A percentile compares a stretch with the other conserved stretches of the same genome.
Evolutionary conservation across 1,140 invertebrate genomes (phyloP).

Genomic region (Hermetia illucens): DNA sequence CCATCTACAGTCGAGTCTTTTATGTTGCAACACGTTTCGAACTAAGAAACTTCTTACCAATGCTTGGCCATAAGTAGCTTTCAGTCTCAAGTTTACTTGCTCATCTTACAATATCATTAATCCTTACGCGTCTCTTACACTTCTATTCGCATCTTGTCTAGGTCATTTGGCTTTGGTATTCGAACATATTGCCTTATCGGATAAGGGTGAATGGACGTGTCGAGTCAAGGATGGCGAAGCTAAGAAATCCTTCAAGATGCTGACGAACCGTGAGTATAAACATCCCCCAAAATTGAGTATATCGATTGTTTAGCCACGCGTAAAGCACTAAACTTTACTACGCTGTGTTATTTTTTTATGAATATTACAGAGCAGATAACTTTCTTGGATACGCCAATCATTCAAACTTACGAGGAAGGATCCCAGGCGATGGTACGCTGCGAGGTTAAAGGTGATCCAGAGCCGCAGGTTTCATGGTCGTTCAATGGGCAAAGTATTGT

Average conservation of each 20-base stretch:
- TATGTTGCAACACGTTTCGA: too few relatives aligned
- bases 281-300: neutral
- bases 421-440: slow-evolving; percentile 32
- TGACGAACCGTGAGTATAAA: slow-evolving; percentile 29
- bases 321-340: neutral
- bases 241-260: slow-evolving; percentile 27
- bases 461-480: slow-evolving; percentile 33
- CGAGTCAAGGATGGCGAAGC: slow-evolving; percentile 14
- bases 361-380: slow-evolving; percentile 29
- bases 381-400: slow-evolving; percentile 32
- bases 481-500: slow-evolving; percentile 29
- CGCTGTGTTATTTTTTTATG: neutral
- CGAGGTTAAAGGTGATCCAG: slow-evolving; percentile 35
- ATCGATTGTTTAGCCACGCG: neutral
- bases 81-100: too few relatives aligned
- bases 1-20: too few relatives aligned
- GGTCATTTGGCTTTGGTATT: slow-evolving; percentile 31
- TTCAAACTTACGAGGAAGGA: slow-evolving; percentile 32
- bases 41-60: too few relatives aligned
- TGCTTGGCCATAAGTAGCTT: too few relatives aligned
- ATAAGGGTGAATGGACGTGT: slow-evolving; percentile 31
- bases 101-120: too few relatives aligned
- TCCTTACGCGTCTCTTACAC: too few relatives aligned
- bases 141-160: too few relatives aligned
- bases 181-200: slow-evolving; percentile 23